Conservation (phyloP, 2,888 invertebrate species). For the Sicus ferrugineus region DNA sequence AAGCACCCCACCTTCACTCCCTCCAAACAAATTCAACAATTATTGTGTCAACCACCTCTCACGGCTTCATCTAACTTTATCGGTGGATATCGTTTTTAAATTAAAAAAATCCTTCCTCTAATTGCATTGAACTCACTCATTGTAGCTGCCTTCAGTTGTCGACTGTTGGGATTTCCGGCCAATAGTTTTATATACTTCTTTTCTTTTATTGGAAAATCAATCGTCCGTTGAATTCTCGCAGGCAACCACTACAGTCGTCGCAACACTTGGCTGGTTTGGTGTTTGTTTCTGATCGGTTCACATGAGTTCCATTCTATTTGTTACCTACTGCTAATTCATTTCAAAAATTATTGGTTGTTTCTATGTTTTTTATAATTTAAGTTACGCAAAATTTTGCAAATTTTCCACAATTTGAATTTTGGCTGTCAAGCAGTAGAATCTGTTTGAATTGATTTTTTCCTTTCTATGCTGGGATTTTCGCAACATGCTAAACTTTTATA, state of each 20-base stretch:
- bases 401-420: conserved; percentile 35
- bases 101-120: neutral
- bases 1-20: too few relatives aligned
- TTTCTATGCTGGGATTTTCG: conserved; percentile 22
- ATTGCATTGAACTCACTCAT: conserved; percentile 26
- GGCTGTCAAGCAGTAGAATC: conserved; percentile 33
- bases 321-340: neutral
- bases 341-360: neutral
- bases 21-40: too few relatives aligned
- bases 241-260: conserved; percentile 7
- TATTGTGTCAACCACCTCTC: too few relatives aligned
- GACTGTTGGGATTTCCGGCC: conserved; percentile 1
- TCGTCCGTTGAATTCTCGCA: conserved; percentile 31
- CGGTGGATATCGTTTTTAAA: neutral
- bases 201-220: conserved; percentile 38
- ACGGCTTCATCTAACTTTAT: too few relatives aligned
- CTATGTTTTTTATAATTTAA: conserved; percentile 31
- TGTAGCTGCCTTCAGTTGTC: conserved; percentile 14
- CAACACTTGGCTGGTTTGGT: neutral
- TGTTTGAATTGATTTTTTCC: conserved; percentile 37
- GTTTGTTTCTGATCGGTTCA: neutral
- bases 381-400: conserved; percentile 29
- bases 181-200: neutral
- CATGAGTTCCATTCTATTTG: conserved; percentile 4
- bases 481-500: conserved; percentile 34